These are phyloP conservation scores for Rhinella marina DNA, from an alignment of 2,797 vertebrate genomes.

Conservation along the genomic window DNA sequence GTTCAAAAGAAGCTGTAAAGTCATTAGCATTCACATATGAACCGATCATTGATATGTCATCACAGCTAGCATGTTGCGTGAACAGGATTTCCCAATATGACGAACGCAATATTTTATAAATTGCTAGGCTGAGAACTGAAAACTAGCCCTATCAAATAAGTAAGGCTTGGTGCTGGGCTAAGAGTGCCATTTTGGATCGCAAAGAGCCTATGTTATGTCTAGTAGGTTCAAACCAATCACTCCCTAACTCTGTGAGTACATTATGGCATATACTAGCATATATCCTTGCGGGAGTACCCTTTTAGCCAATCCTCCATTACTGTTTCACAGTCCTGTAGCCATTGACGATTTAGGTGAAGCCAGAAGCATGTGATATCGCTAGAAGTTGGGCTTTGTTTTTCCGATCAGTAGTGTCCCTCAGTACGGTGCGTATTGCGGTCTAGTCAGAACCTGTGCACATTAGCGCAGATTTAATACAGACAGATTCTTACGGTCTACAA, in stretches of 20 bases:
- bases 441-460: background rate
- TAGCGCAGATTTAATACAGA: background rate
- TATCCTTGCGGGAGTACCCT: too few species aligned
- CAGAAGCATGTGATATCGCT: background rate
- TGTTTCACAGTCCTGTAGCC: too few species aligned
- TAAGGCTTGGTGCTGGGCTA: too few species aligned
- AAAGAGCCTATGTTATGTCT: too few species aligned
- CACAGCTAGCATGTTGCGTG: background rate
- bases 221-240: too few species aligned
- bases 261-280: too few species aligned
- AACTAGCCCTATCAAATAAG: too few species aligned
- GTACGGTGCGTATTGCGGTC: background rate
- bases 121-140: background rate
- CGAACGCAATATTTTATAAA: background rate
- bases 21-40: background rate
- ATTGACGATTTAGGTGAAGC: background rate
- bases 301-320: too few species aligned
- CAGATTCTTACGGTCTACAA: background rate
- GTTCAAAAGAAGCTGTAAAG: background rate
- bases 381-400: background rate
- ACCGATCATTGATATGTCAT: background rate
- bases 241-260: too few species aligned
- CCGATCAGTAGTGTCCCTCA: background rate
- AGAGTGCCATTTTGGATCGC: too few species aligned
- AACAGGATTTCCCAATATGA: background rate